Evolutionary conservation across 2,113 vertebrate genomes (phyloP), one percentile per base, ranked within the genome.

Genomic region (Hemichromis elongatus): DNA sequence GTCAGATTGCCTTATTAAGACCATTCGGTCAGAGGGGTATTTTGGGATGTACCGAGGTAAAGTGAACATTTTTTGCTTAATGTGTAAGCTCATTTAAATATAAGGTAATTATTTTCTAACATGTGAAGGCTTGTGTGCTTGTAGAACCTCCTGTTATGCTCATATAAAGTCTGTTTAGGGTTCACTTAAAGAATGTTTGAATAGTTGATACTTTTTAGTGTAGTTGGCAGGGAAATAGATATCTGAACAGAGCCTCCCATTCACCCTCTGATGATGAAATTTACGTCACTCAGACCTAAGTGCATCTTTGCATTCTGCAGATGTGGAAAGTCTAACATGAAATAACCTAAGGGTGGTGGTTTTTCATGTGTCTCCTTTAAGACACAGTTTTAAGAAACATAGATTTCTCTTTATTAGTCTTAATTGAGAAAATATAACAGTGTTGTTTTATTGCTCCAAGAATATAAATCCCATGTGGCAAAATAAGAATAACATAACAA

Each of bases 1-100:
- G 96, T 97, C 96, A 68, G 96, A 97, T 75, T 97, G 96, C 95
- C 96, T 97, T 95, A 96, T 97, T 90, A 97, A 97, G 94, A 97
- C 96, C 85, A 96, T 97, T 89, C 96, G 96, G 77, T 97, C 96
- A 6, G 96, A 97, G 35, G 96, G 96, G 57, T 97, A 96, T 86
- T 97, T 97, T 90, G 96, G 96, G 84, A 97, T 97, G 96, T 97
- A 97, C 83, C 90, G 96, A 95, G 96, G 96, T 96, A 88, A 83
- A 84, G 11, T 40, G 7, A 55, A 86, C 6, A 73, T 56, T 79
- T 88, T 28, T 9, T 30, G 21, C 80, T 77, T 18, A n/a, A 35
- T 54, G n/a, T 59, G 21, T 47, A 45, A 28, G 14, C 50, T 59
- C 24, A 30, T 18, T 45, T 21, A 54, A 30, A 73, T n/a, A 35